Evolutionary conservation across 2,888 invertebrate genomes (phyloP).

Genomic region (Drosophila nr. perissopoda): DNA sequence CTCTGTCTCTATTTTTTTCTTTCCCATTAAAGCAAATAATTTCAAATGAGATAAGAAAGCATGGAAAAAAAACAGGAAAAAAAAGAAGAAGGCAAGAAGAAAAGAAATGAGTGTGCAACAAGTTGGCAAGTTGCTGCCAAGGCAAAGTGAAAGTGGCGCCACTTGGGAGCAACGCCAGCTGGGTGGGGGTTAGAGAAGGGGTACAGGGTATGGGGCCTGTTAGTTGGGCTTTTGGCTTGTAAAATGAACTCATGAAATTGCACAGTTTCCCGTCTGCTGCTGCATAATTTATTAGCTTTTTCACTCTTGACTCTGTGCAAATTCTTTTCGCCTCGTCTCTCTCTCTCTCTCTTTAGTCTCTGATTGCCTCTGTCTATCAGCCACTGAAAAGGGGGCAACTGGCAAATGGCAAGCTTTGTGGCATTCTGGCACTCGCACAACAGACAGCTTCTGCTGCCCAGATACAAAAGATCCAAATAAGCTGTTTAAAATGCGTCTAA

Average conservation of each 20-base stretch:
- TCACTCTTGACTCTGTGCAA: constrained; percentile 46
- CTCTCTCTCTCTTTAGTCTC: background rate
- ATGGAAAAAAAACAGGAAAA: constrained; percentile 10
- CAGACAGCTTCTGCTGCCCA: constrained; percentile 3
- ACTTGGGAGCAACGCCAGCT: constrained; percentile 5
- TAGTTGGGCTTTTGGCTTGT: constrained; percentile 33
- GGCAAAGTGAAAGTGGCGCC: constrained; percentile 74
- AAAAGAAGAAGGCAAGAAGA: constrained; percentile 9
- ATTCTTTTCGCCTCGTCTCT: constrained; percentile 36
- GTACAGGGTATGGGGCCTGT: background rate
- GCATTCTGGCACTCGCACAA: constrained; percentile 3
- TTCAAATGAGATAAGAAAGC: constrained; percentile 73
- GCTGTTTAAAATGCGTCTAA: constrained; percentile 22
- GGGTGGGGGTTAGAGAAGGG: no score
- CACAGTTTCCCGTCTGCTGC: constrained; percentile 58
- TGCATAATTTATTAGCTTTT: constrained; percentile 77
- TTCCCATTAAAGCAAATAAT: constrained; percentile 77
- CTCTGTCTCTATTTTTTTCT: constrained; percentile 3
- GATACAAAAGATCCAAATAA: constrained; percentile 7
- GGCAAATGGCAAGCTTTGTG: constrained; percentile 6
- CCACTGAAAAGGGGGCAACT: background rate
- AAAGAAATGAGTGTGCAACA: constrained; percentile 66
- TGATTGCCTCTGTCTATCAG: constrained; percentile 37
- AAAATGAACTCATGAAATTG: constrained; percentile 74
- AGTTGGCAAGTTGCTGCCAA: constrained; percentile 73